phyloP scores from a whole-genome alignment of 1,140 invertebrate genomes.

The Coenobita brevimanus region DNA sequence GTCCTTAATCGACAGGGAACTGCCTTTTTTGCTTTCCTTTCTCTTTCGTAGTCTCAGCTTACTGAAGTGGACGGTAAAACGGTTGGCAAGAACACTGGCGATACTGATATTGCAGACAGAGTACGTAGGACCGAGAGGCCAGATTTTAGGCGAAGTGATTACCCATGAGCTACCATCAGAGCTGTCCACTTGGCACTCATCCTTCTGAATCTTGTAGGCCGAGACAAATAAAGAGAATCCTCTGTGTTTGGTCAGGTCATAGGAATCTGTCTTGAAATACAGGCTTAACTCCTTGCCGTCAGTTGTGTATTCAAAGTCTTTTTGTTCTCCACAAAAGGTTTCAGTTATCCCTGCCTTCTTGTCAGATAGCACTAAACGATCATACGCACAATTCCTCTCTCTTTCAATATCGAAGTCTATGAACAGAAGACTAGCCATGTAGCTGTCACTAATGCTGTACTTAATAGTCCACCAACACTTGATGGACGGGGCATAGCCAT shows the following conservation, averaged over 20 bases:
- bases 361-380: slow-evolving; percentile 9
- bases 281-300: slow-evolving; percentile 18
- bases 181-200: slow-evolving; percentile 9
- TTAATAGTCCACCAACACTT: slow-evolving; percentile 20
- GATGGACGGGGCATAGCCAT: background rate
- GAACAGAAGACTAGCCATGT: background rate
- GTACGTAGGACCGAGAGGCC: background rate
- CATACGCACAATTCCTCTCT: background rate
- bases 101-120: slow-evolving; percentile 15
- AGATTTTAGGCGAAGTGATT: background rate
- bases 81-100: background rate
- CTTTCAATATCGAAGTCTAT: slow-evolving; percentile 34
- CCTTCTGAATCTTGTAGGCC: background rate
- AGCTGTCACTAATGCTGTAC: background rate
- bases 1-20: slow-evolving; percentile 18
- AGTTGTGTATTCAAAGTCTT: slow-evolving; percentile 6
- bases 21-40: background rate
- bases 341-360: background rate
- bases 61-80: slow-evolving; percentile 23
- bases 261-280: slow-evolving; percentile 1
- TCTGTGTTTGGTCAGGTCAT: background rate
- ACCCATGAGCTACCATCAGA: background rate
- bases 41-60: background rate
- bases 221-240: slow-evolving; percentile 1
- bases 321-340: background rate